phyloP scores from a whole-genome alignment of 2,888 invertebrate species.

The Polydrusus tereticollis region DNA sequence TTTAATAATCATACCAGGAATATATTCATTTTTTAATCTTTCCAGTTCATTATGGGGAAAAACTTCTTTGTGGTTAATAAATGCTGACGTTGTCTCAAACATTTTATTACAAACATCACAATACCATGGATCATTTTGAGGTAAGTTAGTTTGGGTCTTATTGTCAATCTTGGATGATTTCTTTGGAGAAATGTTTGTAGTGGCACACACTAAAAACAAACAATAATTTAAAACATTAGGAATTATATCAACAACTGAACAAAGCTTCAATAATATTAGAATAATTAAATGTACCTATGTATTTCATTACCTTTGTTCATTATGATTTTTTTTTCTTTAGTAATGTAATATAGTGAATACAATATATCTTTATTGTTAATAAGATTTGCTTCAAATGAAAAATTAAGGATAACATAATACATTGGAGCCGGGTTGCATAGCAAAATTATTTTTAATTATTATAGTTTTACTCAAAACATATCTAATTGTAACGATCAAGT shows the following conservation, averaged over 20 bases:
- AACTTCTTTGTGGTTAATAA: background rate
- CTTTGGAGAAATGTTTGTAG: background rate
- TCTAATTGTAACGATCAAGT: too few species aligned
- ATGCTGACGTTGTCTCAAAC: background rate
- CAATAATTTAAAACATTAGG: background rate
- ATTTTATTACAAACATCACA: conserved; percentile 3
- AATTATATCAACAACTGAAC: background rate
- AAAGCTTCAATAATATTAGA: too few species aligned
- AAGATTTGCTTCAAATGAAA: too few species aligned
- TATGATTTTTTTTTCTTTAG: too few species aligned
- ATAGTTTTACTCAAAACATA: too few species aligned
- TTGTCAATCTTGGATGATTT: background rate
- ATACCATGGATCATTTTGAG: background rate
- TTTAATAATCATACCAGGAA: background rate
- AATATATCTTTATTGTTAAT: too few species aligned
- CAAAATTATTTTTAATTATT: too few species aligned
- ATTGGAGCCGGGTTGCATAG: too few species aligned
- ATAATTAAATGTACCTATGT: too few species aligned
- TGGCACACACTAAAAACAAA: background rate
- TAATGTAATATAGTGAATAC: too few species aligned
- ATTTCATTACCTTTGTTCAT: too few species aligned
- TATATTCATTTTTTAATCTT: background rate
- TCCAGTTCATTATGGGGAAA: background rate
- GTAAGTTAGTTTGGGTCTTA: background rate
- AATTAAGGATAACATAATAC: too few species aligned